Conservation (phyloP, 2,888 invertebrate genomes). For the Nomada fabriciana region DNA sequence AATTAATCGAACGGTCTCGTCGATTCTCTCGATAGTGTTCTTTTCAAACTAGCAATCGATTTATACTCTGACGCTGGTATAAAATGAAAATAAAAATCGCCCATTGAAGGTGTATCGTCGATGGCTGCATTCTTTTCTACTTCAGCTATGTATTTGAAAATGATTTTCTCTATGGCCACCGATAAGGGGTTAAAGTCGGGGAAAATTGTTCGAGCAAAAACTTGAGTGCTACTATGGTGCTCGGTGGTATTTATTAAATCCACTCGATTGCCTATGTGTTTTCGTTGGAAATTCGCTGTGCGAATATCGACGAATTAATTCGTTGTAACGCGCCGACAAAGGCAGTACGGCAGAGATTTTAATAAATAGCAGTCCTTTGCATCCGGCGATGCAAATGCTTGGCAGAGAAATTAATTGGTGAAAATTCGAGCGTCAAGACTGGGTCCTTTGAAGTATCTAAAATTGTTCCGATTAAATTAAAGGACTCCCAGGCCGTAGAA, state of each 20-base stretch:
- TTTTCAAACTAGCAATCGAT: neutral
- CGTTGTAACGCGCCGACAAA: too few relatives aligned
- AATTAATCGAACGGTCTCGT: neutral
- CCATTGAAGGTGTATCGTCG: too few relatives aligned
- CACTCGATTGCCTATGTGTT: neutral
- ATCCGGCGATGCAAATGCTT: conserved; percentile 53
- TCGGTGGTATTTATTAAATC: neutral
- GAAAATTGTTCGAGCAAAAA: neutral
- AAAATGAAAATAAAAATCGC: too few relatives aligned
- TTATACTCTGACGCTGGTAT: too few relatives aligned
- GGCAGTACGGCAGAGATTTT: too few relatives aligned
- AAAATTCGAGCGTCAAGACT: neutral
- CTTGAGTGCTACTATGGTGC: neutral
- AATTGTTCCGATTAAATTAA: neutral
- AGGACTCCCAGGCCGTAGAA: too few relatives aligned
- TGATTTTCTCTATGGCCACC: too few relatives aligned
- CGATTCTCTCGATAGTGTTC: neutral
- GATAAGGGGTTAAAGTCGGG: neutral
- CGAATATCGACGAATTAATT: neutral
- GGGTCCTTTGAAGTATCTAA: neutral
- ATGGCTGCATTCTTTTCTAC: too few relatives aligned
- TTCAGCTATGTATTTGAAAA: too few relatives aligned
- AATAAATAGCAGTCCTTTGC: conserved; percentile 15
- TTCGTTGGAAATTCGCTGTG: too few relatives aligned
- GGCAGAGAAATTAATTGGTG: conserved; percentile 5